Conservation (phyloP, 2,888 invertebrate species). For the Spatulosminthurus flaviceps region DNA sequence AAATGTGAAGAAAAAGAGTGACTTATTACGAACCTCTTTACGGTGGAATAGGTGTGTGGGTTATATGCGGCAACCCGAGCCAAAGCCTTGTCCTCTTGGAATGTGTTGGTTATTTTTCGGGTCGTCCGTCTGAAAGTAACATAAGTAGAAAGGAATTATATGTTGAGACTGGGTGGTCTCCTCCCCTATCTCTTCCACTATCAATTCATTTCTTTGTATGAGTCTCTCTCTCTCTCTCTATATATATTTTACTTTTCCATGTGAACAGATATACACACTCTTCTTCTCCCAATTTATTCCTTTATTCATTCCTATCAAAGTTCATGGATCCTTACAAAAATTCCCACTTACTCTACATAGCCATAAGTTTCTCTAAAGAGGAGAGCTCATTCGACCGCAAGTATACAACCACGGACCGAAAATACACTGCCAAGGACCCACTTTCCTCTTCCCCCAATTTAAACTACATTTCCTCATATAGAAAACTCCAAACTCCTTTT, state of each 20-base stretch:
- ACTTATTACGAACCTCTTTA: slow-evolving; percentile 18
- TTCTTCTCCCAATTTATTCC: slow-evolving; percentile 38
- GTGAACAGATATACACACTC: not conserved
- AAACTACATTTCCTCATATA: not conserved
- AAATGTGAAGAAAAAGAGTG: slow-evolving; percentile 10
- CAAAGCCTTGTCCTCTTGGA: slow-evolving; percentile 24
- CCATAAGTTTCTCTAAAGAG: slow-evolving; percentile 28
- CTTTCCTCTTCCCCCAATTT: not conserved
- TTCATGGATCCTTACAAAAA: slow-evolving; percentile 32
- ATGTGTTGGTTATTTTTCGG: slow-evolving; percentile 34
- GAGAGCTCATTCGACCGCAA: slow-evolving; percentile 28
- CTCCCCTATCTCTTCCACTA: slow-evolving; percentile 19
- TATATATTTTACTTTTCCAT: no score
- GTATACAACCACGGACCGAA: slow-evolving; percentile 18
- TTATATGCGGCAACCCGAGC: slow-evolving; percentile 14
- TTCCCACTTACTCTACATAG: slow-evolving; percentile 18
- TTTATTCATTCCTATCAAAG: slow-evolving; percentile 40
- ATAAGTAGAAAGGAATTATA: slow-evolving; percentile 8
- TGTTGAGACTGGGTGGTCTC: slow-evolving; percentile 13
- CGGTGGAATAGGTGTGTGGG: slow-evolving; percentile 4
- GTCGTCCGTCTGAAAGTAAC: slow-evolving; percentile 23
- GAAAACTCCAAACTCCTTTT: no score
- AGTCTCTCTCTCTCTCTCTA: no score
- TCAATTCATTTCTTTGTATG: slow-evolving; percentile 21
- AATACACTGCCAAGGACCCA: not conserved